phyloP scores from a whole-genome alignment of 2,113 vertebrate genomes.

The Turnix velox region DNA sequence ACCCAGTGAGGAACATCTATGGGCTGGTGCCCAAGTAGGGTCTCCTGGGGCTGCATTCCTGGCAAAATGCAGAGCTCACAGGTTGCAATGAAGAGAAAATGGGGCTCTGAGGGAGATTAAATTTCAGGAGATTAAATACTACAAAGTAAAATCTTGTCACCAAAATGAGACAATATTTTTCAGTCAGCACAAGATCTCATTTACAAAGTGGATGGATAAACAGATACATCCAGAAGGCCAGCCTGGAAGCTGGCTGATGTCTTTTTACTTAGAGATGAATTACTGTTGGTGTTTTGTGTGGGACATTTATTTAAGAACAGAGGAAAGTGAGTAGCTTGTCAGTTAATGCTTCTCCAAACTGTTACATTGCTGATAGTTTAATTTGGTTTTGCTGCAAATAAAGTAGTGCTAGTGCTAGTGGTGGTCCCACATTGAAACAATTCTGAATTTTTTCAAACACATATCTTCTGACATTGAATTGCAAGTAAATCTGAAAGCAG shows the following conservation, averaged over 20 bases:
- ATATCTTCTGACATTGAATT: background rate
- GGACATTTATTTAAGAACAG: background rate
- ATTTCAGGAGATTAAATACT: background rate
- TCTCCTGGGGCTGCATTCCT: background rate
- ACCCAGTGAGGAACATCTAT: background rate
- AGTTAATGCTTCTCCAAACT: background rate
- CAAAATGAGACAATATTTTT: background rate
- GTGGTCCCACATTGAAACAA: background rate
- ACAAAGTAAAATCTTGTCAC: background rate
- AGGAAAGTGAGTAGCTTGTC: background rate
- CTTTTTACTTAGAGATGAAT: background rate
- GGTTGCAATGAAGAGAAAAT: too few relatives aligned
- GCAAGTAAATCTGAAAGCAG: constrained; percentile 1
- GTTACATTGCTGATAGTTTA: background rate
- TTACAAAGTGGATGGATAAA: background rate
- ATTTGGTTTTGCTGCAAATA: background rate
- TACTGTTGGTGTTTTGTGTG: background rate
- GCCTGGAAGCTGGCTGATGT: background rate
- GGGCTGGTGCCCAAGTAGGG: background rate
- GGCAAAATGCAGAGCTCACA: background rate
- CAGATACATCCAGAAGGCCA: background rate
- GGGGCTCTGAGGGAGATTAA: too few relatives aligned
- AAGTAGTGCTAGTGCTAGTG: background rate
- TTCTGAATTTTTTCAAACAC: background rate
- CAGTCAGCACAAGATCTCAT: background rate